These are phyloP conservation scores for Leiothrix lutea DNA, from an alignment of 2,113 vertebrate species.

Conservation along the genomic window DNA sequence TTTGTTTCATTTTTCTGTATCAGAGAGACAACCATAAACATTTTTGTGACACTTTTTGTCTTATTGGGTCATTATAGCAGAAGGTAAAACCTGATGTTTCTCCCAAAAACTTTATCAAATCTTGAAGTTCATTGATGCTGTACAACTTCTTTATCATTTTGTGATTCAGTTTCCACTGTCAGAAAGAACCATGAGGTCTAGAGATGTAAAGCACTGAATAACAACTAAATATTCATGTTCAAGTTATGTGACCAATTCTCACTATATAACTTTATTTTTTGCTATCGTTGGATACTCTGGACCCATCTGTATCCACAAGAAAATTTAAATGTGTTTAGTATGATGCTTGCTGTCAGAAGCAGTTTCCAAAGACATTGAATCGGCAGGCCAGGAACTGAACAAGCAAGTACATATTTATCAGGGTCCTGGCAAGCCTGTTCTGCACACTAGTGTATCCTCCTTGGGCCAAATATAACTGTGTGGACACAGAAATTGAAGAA, in stretches of 20 bases:
- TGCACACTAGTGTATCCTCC: neutral
- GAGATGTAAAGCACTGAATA: neutral
- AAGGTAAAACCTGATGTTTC: neutral
- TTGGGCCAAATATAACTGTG: neutral
- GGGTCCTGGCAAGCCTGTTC: neutral
- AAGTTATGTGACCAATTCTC: neutral
- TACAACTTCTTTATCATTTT: neutral
- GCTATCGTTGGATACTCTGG: neutral
- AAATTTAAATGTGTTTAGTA: neutral
- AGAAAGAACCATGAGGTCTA: neutral
- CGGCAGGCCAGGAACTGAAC: neutral
- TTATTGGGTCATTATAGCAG: neutral
- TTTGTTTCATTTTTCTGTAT: neutral
- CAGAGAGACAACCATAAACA: neutral
- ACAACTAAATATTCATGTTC: neutral
- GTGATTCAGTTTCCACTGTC: neutral
- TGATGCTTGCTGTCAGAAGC: neutral
- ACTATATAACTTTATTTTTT: constrained; percentile 13
- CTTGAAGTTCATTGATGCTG: neutral
- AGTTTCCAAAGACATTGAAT: neutral
- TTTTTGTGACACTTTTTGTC: neutral
- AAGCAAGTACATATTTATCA: neutral
- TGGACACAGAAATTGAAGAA: neutral
- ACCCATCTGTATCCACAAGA: neutral
- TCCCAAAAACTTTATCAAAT: neutral